Evolutionary conservation across 1,140 invertebrate genomes (phyloP).

Genomic region (Trichonephila clavipes): DNA sequence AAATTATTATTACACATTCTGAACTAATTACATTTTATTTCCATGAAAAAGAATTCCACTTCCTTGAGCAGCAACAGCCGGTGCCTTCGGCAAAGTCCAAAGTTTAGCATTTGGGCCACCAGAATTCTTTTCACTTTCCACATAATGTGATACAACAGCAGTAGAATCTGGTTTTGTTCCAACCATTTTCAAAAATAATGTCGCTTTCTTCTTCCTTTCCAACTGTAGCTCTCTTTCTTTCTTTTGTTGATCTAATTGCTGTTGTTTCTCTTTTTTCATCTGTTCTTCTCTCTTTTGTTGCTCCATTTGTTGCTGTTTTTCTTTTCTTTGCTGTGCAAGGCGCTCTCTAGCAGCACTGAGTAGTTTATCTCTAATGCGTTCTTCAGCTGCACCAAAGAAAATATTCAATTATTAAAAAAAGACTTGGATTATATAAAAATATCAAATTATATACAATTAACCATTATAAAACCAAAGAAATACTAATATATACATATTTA

Average conservation of each 20-base stretch:
- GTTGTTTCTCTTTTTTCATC: constrained; percentile 77
- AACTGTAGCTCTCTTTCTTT: constrained; percentile 86
- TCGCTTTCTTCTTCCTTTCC: constrained; percentile 85
- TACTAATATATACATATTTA: too few species aligned
- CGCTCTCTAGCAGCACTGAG: constrained; percentile 84
- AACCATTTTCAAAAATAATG: constrained; percentile 81
- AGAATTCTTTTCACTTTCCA: constrained; percentile 7
- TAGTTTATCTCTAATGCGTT: constrained; percentile 85
- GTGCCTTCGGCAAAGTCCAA: constrained; percentile 6
- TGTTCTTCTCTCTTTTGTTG: constrained; percentile 81
- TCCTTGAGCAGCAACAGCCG: neutral
- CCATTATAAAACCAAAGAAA: too few species aligned
- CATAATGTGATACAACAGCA: neutral
- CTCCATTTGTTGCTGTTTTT: constrained; percentile 87
- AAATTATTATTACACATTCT: too few species aligned
- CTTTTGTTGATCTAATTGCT: constrained; percentile 57
- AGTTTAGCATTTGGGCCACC: neutral
- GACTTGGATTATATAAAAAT: too few species aligned
- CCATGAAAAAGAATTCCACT: constrained; percentile 45
- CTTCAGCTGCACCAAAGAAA: constrained; percentile 82
- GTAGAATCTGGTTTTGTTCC: constrained; percentile 59
- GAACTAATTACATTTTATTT: neutral
- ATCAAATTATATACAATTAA: too few species aligned
- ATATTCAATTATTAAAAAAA: neutral
- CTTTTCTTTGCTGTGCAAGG: constrained; percentile 78